A percentile compares a stretch with the other conserved stretches of the same genome.
These are phyloP conservation scores for Tonatia bakeri DNA, from an alignment of 2,113 vertebrate genomes.

Conservation along the genomic window DNA sequence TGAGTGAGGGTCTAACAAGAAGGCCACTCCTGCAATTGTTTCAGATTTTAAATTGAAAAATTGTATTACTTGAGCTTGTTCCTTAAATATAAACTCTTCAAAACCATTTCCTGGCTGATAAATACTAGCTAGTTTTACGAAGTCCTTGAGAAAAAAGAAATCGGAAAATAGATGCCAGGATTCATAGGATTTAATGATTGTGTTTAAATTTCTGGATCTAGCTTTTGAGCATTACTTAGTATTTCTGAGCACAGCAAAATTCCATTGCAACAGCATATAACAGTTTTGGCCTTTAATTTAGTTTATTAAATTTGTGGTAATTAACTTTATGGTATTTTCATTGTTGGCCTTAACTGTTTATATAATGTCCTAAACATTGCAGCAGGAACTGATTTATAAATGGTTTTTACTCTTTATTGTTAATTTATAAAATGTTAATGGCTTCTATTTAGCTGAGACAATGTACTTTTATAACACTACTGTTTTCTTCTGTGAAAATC, in stretches of 20 bases:
- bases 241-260: slow-evolving; percentile 13
- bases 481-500: slow-evolving; percentile 56
- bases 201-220: not conserved
- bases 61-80: not conserved
- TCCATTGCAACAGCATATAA: slow-evolving; percentile 35
- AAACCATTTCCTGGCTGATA: not conserved
- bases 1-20: not conserved
- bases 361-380: slow-evolving; percentile 52
- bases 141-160: not conserved
- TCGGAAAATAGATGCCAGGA: not conserved
- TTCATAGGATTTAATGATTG: not conserved
- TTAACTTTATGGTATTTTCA: slow-evolving; percentile 66
- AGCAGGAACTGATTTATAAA: slow-evolving; percentile 45
- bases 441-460: slow-evolving; percentile 57
- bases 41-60: not conserved
- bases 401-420: slow-evolving; percentile 58
- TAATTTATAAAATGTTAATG: slow-evolving; percentile 67
- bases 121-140: not conserved
- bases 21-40: not conserved
- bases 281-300: slow-evolving; percentile 30
- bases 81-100: slow-evolving; percentile 11
- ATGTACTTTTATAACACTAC: slow-evolving; percentile 43
- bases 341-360: slow-evolving; percentile 55
- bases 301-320: slow-evolving; percentile 53
- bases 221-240: not conserved